These are phyloP conservation scores for Ceratoteleas bidentatus DNA, from an alignment of 1,140 invertebrate species.

Conservation along the genomic window DNA sequence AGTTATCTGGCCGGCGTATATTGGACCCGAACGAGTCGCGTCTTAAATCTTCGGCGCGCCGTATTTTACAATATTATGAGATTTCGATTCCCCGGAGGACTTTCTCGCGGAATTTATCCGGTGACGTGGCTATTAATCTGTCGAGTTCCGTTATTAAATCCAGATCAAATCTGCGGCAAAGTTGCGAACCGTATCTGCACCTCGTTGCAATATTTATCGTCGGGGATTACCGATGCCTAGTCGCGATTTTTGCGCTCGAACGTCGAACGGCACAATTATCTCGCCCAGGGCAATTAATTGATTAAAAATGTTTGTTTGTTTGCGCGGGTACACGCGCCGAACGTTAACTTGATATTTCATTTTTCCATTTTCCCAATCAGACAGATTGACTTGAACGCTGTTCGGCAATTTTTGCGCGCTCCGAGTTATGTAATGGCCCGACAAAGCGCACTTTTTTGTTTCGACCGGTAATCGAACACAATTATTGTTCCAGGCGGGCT, in stretches of 20 bases:
- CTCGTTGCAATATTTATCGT: constrained; percentile 27
- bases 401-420: too few relatives aligned
- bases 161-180: constrained; percentile 20
- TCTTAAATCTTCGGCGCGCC: constrained; percentile 27
- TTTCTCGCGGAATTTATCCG: constrained; percentile 27
- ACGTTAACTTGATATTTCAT: too few relatives aligned
- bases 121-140: constrained; percentile 31
- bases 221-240: constrained; percentile 8
- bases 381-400: too few relatives aligned
- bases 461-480: too few relatives aligned
- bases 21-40: constrained; percentile 11
- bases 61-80: constrained; percentile 41
- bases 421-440: too few relatives aligned
- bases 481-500: too few relatives aligned
- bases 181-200: constrained; percentile 3
- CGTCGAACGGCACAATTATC: constrained; percentile 25
- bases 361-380: too few relatives aligned
- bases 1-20: constrained; percentile 19
- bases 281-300: constrained; percentile 20
- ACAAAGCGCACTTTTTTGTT: too few relatives aligned
- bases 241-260: constrained; percentile 27
- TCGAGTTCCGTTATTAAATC: constrained; percentile 29
- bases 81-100: constrained; percentile 23
- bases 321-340: not conserved
- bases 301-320: constrained; percentile 42